Evolutionary conservation across 2,888 invertebrate species (phyloP).

Genomic region (Mesoligia furuncula): DNA sequence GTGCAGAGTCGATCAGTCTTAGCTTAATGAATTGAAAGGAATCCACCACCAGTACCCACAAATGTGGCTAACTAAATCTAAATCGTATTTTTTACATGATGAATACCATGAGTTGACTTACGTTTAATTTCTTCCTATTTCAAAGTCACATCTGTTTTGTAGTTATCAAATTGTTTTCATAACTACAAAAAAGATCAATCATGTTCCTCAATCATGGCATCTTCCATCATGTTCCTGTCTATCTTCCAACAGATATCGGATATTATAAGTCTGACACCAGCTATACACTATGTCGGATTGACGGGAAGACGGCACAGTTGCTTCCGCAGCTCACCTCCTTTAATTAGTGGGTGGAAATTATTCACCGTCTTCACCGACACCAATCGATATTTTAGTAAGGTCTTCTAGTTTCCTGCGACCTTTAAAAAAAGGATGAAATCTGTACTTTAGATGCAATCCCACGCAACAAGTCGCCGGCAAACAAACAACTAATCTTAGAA

Average conservation of each 20-base stretch:
- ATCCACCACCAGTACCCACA: background rate
- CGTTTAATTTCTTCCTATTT: background rate
- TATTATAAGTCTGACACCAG: conserved; percentile 3
- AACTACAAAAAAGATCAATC: background rate
- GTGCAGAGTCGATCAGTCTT: conserved; percentile 4
- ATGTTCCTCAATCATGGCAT: background rate
- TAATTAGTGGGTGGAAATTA: conserved; percentile 50
- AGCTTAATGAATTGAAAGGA: conserved; percentile 16
- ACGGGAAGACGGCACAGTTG: conserved; percentile 8
- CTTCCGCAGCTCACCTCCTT: conserved; percentile 9
- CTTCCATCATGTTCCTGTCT: background rate
- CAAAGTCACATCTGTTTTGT: background rate
- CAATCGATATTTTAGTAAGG: conserved; percentile 24
- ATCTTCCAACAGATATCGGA: conserved; percentile 19
- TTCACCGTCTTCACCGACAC: conserved; percentile 33
- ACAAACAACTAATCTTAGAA: conserved; percentile 31
- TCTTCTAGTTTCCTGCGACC: background rate
- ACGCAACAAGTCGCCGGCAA: conserved; percentile 54
- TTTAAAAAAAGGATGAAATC: conserved; percentile 10
- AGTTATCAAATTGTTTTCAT: background rate
- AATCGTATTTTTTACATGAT: background rate
- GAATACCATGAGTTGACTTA: background rate
- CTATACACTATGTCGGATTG: conserved; percentile 22
- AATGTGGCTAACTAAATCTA: background rate
- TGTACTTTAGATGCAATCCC: conserved; percentile 15